Base-by-base conservation (phyloP, 2,797 vertebrate species). In the Syngnathus acus region DNA sequence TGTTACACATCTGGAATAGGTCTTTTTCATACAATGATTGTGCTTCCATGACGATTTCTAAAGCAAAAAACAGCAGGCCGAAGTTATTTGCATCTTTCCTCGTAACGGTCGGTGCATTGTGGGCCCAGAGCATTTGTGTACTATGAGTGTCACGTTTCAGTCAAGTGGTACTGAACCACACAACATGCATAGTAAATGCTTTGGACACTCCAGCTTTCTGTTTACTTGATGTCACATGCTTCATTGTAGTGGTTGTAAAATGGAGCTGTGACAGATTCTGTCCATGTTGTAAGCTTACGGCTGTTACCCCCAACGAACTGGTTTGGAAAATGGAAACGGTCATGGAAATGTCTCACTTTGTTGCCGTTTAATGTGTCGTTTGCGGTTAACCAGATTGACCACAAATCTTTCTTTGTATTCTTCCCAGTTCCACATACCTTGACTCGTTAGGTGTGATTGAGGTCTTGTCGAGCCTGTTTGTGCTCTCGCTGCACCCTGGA, bases 401-500 rank as follows among this genome's bases (percentile, higher is more conserved):
- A 39, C 6, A 37, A 39, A 16, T 39, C 2, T 8, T 58, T 17
- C 2, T 58, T 6, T 58, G 54, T 19, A 19, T n/a, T 39, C 57
- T 39, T 9, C 55, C 14, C 17, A 19, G 7, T 9, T 42, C 32
- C 43, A 45, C 40, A 21, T 17, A 47, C 14, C 9, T 9, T 10
- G 40, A n/a, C 10, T 62, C 9, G 40, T 47, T 43, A 19, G 61
- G 6, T 47, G 11, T 9, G 61, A 26, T 13, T 47, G 59, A 71
- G 60, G 32, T 54, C 62, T 71, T 45, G 80, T 71, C 50, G 0
- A 74, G 68, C 73, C 62, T 72, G 82, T 85, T 83, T 62, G 68
- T 61, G 73, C 73, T 77, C 80, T 78, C 82, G 78, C 77, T 79
- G 48, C 65, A 37, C 38, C 38, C n/a, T 39, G 50, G n/a, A 53